A percentile compares a stretch with the other conserved stretches of the same genome.
Conservation (phyloP, 2,797 vertebrate genomes). For the Sternarchorhynchus goeldii region DNA sequence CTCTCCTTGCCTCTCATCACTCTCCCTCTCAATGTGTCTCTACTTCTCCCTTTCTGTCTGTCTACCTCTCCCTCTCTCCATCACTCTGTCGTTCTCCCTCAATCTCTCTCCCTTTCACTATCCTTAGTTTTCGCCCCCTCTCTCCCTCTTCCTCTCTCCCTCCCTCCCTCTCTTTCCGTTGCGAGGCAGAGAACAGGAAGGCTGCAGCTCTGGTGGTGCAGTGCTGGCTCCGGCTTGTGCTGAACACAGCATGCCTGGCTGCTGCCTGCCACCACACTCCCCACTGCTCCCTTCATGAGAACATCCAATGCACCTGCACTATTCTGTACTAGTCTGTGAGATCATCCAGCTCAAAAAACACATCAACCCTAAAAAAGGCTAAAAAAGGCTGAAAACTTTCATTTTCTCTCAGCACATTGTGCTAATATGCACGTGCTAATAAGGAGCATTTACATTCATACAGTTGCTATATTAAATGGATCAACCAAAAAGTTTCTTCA, state of each 20-base stretch:
- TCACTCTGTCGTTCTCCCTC: not conserved
- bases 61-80: constrained; percentile 2
- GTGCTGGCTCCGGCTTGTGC: not conserved
- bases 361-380: not conserved
- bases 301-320: not conserved
- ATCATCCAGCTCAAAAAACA: constrained; percentile 5
- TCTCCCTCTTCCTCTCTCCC: not conserved
- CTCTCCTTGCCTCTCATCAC: not conserved
- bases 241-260: constrained; percentile 12
- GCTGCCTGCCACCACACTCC: not conserved
- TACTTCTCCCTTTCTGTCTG: too few relatives aligned
- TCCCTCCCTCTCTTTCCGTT: not conserved
- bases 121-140: too few relatives aligned
- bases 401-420: not conserved
- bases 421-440: not conserved
- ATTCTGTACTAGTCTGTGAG: not conserved
- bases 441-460: constrained; percentile 5
- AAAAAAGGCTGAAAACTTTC: not conserved
- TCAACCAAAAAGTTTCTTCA: too few relatives aligned
- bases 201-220: constrained; percentile 9
- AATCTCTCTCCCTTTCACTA: not conserved
- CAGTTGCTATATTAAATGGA: too few relatives aligned
- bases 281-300: constrained; percentile 19
- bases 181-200: not conserved
- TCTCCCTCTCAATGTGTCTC: too few relatives aligned